Conservation (phyloP, 2,113 vertebrate genomes). For the Aramus guarauna region DNA sequence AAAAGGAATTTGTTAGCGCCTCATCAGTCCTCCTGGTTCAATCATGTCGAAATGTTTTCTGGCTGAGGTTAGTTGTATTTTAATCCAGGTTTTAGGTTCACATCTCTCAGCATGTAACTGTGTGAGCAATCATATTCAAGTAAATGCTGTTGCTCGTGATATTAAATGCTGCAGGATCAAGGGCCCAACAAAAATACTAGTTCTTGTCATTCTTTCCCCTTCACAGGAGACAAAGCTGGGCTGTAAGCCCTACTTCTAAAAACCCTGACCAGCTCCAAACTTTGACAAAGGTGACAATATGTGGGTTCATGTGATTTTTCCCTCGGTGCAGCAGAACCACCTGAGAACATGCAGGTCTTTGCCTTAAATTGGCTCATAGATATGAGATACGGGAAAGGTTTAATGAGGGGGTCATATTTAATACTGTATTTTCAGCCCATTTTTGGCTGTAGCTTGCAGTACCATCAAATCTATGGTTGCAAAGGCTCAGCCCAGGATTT, state of each 20-base stretch:
- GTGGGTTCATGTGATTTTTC: neutral
- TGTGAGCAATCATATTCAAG: neutral
- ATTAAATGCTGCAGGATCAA: neutral
- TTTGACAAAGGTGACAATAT: neutral
- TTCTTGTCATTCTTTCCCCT: neutral
- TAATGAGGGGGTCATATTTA: neutral
- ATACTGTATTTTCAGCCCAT: accelerated
- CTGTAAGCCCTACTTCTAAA: neutral
- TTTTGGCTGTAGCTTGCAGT: neutral
- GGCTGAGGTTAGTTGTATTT: neutral
- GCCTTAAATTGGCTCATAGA: neutral
- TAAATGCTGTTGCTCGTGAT: accelerated
- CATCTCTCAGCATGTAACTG: neutral
- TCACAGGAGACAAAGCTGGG: neutral
- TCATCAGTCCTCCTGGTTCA: neutral
- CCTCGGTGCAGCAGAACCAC: neutral
- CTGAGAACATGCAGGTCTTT: neutral
- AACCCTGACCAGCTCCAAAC: neutral
- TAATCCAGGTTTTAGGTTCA: neutral
- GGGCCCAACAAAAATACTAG: neutral
- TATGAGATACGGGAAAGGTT: neutral
- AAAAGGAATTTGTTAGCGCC: neutral
- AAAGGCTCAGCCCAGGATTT: neutral
- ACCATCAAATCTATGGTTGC: neutral
- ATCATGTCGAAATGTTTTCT: neutral